Base-by-base conservation (phyloP, 2,888 invertebrate species). In the Perizoma affinitatum region DNA sequence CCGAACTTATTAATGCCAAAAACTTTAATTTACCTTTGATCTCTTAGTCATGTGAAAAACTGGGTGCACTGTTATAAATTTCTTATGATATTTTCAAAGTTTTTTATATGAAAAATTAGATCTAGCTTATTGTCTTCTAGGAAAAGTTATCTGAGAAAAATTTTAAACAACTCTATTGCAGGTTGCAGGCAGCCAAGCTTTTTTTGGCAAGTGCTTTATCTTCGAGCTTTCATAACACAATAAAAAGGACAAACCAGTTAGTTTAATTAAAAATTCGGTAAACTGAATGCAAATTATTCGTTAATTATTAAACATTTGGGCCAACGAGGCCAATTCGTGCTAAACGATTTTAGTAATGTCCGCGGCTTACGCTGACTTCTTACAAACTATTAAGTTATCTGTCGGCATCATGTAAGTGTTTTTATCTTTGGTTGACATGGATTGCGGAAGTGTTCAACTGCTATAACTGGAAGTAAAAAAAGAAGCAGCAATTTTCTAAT, bases 201-300 rank as follows among this genome's bases (percentile, higher is more conserved):
- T 45, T 22, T 45, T 4, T 1, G 22, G 33, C 6, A 10, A 10
- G 42, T 33, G n/a, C 45, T 54, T 54, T 33, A 54, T 46, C 38
- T 36, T 54, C 42, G 46, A 44, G 33, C 54, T 58, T 60, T 50
- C 55, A 38, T 49, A 44, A 49, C 48, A 49, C 48, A 56, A 49
- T 56, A 22, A 22, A 9, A 48, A 22, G 22, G 11, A 10, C 7
- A 49, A 50, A 56, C 44, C 38, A 44, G 40, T 45, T 51, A 48
- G 43, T 50, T 43, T 55, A 48, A 44, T 49, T 49, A 45, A 51
- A 55, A 33, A 50, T 51, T 44, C 63, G 54, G 58, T 67, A 61
- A 68, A 61, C 52, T 66, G 67, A 63, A 71, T 71, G 71, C 65
- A 74, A 70, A 69, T 70, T 65, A 68, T 68, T 64, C 63, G 66